phyloP scores from a whole-genome alignment of 2,888 invertebrate species.

The Drosophila mimetica region DNA sequence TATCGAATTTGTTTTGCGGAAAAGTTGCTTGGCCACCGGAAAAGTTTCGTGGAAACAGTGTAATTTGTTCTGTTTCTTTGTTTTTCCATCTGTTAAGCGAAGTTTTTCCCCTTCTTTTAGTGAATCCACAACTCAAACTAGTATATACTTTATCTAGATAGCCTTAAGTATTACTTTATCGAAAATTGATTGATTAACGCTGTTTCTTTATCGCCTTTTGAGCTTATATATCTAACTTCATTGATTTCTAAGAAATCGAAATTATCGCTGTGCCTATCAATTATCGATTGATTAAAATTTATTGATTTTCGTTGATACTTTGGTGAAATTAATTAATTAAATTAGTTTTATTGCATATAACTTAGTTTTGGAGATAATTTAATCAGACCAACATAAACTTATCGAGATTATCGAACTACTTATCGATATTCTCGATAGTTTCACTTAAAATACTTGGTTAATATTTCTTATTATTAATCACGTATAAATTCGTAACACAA shows the following conservation, averaged over 20 bases:
- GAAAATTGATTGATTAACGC: constrained; percentile 12
- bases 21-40: constrained; percentile 10
- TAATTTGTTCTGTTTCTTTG: not conserved
- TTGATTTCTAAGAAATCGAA: not conserved
- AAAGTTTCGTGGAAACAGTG: constrained; percentile 9
- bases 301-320: not conserved
- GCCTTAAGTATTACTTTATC: not conserved
- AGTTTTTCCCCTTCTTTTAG: not conserved
- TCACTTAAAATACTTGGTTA: too few species aligned
- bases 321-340: not conserved
- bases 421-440: too few species aligned
- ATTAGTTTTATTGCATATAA: not conserved
- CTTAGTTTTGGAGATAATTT: too few species aligned
- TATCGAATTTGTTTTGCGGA: constrained; percentile 21
- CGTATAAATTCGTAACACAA: not conserved
- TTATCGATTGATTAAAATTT: not conserved
- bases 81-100: not conserved
- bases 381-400: not conserved
- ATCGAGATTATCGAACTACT: too few species aligned
- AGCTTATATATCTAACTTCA: not conserved
- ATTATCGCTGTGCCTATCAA: not conserved
- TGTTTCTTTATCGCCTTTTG: not conserved
- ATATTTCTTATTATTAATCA: too few species aligned
- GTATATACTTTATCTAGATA: not conserved
- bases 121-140: not conserved